phyloP scores from a whole-genome alignment of 2,888 invertebrate species.

The Dasysyrphus albostriatus region DNA sequence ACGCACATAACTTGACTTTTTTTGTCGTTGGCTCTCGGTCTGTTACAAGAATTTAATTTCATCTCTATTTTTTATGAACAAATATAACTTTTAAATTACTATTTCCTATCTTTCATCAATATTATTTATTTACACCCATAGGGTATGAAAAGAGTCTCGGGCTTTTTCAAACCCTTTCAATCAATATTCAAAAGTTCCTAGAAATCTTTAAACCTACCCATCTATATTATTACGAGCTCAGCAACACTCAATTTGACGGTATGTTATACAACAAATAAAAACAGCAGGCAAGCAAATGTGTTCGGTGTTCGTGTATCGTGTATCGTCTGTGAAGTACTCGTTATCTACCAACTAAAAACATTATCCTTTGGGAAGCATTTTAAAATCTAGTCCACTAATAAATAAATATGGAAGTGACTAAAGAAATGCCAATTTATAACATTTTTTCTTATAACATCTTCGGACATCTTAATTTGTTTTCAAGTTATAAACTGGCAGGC shows the following conservation, averaged over 20 bases:
- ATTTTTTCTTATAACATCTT: too few relatives aligned
- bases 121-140: constrained; percentile 69
- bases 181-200: constrained; percentile 80
- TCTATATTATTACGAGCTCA: constrained; percentile 30
- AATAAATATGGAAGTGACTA: too few relatives aligned
- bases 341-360: constrained; percentile 51
- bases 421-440: too few relatives aligned
- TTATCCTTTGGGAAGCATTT: constrained; percentile 13
- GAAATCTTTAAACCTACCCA: constrained; percentile 44
- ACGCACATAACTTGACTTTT: too few relatives aligned
- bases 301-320: constrained; percentile 62
- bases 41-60: too few relatives aligned
- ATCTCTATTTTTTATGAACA: too few relatives aligned
- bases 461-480: too few relatives aligned
- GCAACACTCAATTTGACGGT: constrained; percentile 59
- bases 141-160: constrained; percentile 81
- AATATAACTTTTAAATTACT: too few relatives aligned
- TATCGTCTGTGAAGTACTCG: constrained; percentile 59
- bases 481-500: too few relatives aligned
- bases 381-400: background rate
- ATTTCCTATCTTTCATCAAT: background rate
- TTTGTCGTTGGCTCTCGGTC: too few relatives aligned
- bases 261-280: constrained; percentile 51
- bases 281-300: background rate
- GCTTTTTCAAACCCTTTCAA: constrained; percentile 81